These are phyloP conservation scores for Pyralis farinalis DNA, from an alignment of 2,888 invertebrate species.

Conservation along the genomic window DNA sequence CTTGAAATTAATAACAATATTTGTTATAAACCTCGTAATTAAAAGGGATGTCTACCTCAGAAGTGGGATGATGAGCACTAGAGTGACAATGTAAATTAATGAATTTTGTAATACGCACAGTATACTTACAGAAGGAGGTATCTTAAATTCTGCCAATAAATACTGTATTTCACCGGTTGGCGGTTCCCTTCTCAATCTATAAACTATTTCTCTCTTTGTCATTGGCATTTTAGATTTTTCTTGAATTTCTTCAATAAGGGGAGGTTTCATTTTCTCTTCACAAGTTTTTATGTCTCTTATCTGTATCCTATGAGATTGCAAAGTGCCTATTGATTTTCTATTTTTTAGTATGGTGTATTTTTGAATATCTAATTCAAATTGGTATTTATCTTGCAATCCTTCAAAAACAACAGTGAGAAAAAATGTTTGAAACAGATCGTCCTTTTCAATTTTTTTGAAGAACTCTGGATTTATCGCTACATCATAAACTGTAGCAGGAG, in stretches of 20 bases:
- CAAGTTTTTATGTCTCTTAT: conserved; percentile 82
- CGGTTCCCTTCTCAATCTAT: conserved; percentile 81
- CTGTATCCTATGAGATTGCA: conserved; percentile 88
- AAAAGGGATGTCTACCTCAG: no score
- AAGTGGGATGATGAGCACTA: no score
- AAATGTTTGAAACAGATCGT: conserved; percentile 88
- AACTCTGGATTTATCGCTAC: conserved; percentile 91
- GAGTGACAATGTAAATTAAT: no score
- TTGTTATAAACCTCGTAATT: no score
- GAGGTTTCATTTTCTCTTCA: conserved; percentile 46
- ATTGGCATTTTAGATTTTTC: conserved; percentile 25
- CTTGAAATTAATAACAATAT: no score
- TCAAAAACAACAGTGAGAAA: conserved; percentile 90
- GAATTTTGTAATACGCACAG: no score
- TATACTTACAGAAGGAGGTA: conserved; percentile 78
- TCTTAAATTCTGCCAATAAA: conserved; percentile 82
- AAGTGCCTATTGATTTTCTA: conserved; percentile 86
- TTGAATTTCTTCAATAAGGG: conserved; percentile 83
- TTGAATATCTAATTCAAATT: conserved; percentile 84
- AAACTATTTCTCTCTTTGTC: conserved; percentile 71
- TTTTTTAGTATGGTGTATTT: conserved; percentile 86
- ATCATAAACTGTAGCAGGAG: conserved; percentile 88
- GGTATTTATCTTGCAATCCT: conserved; percentile 87
- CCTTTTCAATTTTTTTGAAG: conserved; percentile 86
- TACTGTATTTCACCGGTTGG: conserved; percentile 73